phyloP scores from a whole-genome alignment of 2,113 vertebrate species.

The Actenoides hombroni region DNA sequence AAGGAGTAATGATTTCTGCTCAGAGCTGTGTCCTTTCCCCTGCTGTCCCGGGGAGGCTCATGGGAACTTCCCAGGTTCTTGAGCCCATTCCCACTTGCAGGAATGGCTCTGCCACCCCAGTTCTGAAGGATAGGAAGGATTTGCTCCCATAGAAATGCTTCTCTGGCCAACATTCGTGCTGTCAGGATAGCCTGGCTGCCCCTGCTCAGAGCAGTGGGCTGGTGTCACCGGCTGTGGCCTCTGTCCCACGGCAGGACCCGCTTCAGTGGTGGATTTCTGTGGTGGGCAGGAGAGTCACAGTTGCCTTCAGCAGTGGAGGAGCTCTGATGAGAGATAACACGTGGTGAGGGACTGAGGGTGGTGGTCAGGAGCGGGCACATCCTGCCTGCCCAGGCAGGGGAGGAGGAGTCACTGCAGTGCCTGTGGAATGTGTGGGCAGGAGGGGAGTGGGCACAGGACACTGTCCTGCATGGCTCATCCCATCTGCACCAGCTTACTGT shows the following conservation, averaged over 20 bases:
- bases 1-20: neutral
- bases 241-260: fast-evolving
- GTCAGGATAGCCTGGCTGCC: neutral
- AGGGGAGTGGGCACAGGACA: neutral
- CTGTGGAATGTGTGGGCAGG: neutral
- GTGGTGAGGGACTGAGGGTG: neutral
- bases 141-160: neutral
- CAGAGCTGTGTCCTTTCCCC: neutral
- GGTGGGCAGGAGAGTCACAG: neutral
- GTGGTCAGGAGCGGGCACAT: fast-evolving
- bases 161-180: neutral
- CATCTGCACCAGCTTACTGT: neutral
- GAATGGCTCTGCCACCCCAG: neutral
- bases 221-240: neutral
- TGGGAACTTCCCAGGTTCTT: neutral
- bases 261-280: neutral
- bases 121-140: neutral
- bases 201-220: neutral
- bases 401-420: neutral
- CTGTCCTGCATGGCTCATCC: fast-evolving
- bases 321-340: neutral
- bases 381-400: fast-evolving
- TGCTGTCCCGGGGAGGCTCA: neutral
- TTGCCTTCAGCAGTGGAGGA: neutral
- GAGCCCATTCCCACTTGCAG: neutral